A percentile compares a stretch with the other conserved stretches of the same genome.
phyloP scores from a whole-genome alignment of 2,888 invertebrate species.

The Acanthococcus lagerstroemiae region DNA sequence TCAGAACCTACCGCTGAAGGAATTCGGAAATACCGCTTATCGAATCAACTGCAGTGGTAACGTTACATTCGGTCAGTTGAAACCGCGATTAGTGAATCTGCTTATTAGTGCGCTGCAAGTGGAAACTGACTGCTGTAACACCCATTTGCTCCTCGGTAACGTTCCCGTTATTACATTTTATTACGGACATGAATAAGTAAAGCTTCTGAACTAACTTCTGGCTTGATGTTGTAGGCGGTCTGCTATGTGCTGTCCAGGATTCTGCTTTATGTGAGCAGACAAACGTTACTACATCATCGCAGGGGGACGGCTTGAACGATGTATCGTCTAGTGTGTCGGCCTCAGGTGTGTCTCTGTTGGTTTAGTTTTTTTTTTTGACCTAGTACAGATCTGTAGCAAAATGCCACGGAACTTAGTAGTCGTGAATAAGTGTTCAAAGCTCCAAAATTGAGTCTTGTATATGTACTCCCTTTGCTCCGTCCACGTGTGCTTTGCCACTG shows the following conservation, averaged over 20 bases:
- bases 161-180: too few relatives aligned
- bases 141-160: constrained; percentile 68
- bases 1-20: constrained; percentile 42
- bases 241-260: constrained; percentile 68
- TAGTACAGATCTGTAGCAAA: too few relatives aligned
- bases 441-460: too few relatives aligned
- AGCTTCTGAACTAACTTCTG: neutral
- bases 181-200: too few relatives aligned
- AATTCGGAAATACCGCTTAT: constrained; percentile 35
- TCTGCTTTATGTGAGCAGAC: constrained; percentile 64
- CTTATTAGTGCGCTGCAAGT: constrained; percentile 72
- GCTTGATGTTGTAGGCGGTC: constrained; percentile 48
- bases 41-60: constrained; percentile 32
- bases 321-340: constrained; percentile 42
- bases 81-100: constrained; percentile 66
- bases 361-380: constrained; percentile 44
- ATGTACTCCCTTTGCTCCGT: too few relatives aligned
- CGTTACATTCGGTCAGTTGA: constrained; percentile 57
- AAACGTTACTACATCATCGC: constrained; percentile 41
- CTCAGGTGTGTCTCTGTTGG: constrained; percentile 52
- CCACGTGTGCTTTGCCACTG: too few relatives aligned
- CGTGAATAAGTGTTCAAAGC: too few relatives aligned
- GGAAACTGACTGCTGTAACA: constrained; percentile 74
- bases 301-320: neutral
- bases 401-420: too few relatives aligned